phyloP scores from a whole-genome alignment of 2,888 invertebrate genomes.

The Drosophila colorata region DNA sequence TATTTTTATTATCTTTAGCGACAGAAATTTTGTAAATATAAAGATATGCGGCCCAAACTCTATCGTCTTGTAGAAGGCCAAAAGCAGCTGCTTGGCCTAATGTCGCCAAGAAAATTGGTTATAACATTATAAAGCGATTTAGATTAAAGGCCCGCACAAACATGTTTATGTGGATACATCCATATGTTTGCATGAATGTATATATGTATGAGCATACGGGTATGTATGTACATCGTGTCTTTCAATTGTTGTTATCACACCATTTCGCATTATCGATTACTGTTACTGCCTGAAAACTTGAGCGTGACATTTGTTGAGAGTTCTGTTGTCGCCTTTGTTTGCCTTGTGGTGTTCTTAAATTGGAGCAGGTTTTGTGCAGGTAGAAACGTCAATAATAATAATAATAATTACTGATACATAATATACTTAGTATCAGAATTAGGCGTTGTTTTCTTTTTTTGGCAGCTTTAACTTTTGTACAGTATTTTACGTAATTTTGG shows the following conservation, averaged over 20 bases:
- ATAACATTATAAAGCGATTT: conserved; percentile 50
- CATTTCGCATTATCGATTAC: conserved; percentile 50
- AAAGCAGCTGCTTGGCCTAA: conserved; percentile 15
- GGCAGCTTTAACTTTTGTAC: conserved; percentile 23
- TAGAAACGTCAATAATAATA: not conserved
- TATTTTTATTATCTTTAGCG: conserved; percentile 26
- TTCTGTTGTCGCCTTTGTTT: conserved; percentile 27
- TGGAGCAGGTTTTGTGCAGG: conserved; percentile 16
- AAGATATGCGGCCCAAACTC: conserved; percentile 43
- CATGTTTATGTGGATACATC: conserved; percentile 8
- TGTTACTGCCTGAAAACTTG: conserved; percentile 25
- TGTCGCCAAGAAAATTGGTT: conserved; percentile 24
- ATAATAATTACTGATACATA: conserved; percentile 3
- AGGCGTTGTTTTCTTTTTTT: not conserved
- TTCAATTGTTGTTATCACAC: conserved; percentile 39
- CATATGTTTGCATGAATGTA: conserved; percentile 3
- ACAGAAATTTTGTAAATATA: conserved; percentile 12
- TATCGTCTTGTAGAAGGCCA: conserved; percentile 13
- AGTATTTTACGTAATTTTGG: conserved; percentile 54
- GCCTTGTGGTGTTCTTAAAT: conserved; percentile 10
- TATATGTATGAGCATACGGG: not conserved
- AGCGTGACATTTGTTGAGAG: conserved; percentile 9
- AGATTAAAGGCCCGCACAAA: conserved; percentile 46
- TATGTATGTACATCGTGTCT: conserved; percentile 2
- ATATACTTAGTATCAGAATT: conserved; percentile 8